Evolutionary conservation across 2,888 invertebrate species (phyloP).

Genomic region (Megamerina dolium): DNA sequence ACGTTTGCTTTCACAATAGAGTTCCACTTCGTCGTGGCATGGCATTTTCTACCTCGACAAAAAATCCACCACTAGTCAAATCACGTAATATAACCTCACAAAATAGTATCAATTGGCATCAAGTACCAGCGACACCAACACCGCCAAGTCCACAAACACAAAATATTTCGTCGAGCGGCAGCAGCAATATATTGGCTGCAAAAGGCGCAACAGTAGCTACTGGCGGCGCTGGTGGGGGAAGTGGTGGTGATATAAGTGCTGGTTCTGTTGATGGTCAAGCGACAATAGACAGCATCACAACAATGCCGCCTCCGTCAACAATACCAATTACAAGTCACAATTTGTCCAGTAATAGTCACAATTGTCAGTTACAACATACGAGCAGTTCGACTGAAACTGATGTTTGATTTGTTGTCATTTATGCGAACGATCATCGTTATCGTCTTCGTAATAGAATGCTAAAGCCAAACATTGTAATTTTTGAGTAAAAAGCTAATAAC

Average conservation of each 20-base stretch:
- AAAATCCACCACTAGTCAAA: conserved; percentile 76
- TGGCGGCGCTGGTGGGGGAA: not conserved
- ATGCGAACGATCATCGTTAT: no score
- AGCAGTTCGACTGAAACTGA: conserved; percentile 47
- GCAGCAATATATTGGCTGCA: no score
- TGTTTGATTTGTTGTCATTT: conserved; percentile 33
- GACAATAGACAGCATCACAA: conserved; percentile 15
- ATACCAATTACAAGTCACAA: conserved; percentile 26
- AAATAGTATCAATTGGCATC: conserved; percentile 48
- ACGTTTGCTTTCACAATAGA: conserved; percentile 40
- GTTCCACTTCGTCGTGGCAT: conserved; percentile 61
- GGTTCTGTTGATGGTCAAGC: conserved; percentile 13
- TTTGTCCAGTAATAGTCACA: conserved; percentile 16
- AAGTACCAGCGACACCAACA: conserved; percentile 39
- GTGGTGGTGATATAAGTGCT: no score
- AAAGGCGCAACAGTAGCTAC: conserved; percentile 4
- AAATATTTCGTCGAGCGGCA: conserved; percentile 24
- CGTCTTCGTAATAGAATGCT: no score
- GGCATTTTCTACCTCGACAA: conserved; percentile 66
- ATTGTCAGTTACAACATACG: conserved; percentile 23
- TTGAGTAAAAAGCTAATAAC: no score
- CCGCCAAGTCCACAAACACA: conserved; percentile 24
- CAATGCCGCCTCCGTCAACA: conserved; percentile 19
- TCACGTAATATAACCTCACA: conserved; percentile 66
- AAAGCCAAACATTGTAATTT: conserved; percentile 8